Evolutionary conservation across 2,797 vertebrate genomes (phyloP).

Genomic region (Cynopterus sphinx): DNA sequence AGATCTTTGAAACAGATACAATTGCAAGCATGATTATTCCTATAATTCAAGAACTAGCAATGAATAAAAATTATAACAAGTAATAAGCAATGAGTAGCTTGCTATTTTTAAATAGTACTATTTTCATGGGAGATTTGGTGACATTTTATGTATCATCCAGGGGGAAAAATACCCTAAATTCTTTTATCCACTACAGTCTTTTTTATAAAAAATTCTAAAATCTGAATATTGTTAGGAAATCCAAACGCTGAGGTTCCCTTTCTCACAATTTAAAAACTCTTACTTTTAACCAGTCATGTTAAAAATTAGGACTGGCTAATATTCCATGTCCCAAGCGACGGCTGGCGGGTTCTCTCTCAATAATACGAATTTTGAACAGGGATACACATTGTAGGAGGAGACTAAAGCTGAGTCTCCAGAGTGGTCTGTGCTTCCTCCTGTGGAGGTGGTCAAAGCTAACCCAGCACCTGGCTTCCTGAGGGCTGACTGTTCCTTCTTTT

Average conservation of each 20-base stretch:
- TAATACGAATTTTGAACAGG: neutral
- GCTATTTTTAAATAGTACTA: neutral
- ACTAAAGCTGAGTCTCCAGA: neutral
- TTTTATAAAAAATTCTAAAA: neutral
- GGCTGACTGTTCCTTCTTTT: neutral
- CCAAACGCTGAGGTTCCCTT: neutral
- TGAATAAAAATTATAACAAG: slow-evolving; percentile 43
- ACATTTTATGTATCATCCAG: neutral
- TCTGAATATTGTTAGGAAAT: neutral
- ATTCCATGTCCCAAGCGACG: neutral
- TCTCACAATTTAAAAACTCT: neutral
- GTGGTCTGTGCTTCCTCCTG: neutral
- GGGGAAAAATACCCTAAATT: neutral
- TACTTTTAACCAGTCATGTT: neutral
- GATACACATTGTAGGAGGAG: neutral
- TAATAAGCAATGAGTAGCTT: slow-evolving; percentile 18
- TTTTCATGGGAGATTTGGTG: neutral
- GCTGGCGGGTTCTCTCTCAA: neutral
- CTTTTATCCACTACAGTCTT: neutral
- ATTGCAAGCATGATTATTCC: slow-evolving; percentile 29
- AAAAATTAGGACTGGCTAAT: neutral
- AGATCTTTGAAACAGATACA: neutral
- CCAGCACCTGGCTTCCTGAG: neutral
- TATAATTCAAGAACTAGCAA: neutral
- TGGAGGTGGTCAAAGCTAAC: neutral